Base-by-base conservation (phyloP, 2,797 vertebrate species). In the Coilia nasus region DNA sequence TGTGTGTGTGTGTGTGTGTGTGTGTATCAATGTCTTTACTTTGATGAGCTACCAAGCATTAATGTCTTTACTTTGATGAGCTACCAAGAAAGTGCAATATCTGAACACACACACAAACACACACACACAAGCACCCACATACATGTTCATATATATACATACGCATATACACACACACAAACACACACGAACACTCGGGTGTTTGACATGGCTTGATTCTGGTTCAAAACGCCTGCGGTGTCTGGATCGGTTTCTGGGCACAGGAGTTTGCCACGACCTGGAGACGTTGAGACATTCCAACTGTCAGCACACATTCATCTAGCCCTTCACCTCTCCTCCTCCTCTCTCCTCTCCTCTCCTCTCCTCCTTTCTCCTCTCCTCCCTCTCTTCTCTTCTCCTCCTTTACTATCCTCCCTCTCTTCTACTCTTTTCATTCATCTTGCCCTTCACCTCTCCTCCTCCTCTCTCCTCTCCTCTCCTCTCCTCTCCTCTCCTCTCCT, bases 231-330 rank as follows among this genome's bases (percentile, higher is more conserved):
- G 41, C 88, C 90, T 82, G 15, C 81, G 87, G 88, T 23, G 1
- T 86, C 87, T 46, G 35, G 88, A 89, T 88, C 89, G 71, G 82
- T 88, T 90, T 87, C 67, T 82, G 44, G 71, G 89, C 83, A 90
- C 88, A 81, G 86, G 83, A 85, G 84, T 90, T 89, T 88, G 41
- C 88, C 89, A 92, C 90, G 91, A 94, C 92, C 93, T 89, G 88
- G 81, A 90, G 91, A 92, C 86, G 85, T 86, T 87, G 86, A 89
- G 88, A 92, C 90, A 92, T 91, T 92, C 88, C 89, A 89, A 92
- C 93, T 94, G 94, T 94, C 93, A 92, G 89, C 91, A 90, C 89
- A 83, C 91, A 92, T 92, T 89, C 88, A 47, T 90, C 86, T 85
- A 85, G 57, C 84, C 83, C 84, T 83, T 83, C 47, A 81, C 6